These are phyloP conservation scores for Coronaproctus castanopsis DNA, from an alignment of 2,888 invertebrate species.

Conservation along the genomic window DNA sequence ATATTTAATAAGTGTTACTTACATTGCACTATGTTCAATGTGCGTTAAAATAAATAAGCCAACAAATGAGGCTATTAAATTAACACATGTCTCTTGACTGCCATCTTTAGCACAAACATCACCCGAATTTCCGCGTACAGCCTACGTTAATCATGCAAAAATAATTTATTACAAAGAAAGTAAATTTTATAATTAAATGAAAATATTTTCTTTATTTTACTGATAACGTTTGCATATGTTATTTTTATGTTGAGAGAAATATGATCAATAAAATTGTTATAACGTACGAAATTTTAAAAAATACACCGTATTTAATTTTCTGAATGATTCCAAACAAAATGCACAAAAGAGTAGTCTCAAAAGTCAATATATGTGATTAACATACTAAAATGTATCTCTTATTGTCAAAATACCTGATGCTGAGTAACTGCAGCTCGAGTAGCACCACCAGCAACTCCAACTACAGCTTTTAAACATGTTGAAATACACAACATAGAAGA, in stretches of 20 bases:
- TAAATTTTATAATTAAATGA: not conserved
- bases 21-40: slow-evolving; percentile 35
- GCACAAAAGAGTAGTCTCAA: no score
- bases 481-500: slow-evolving; percentile 27
- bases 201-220: no score
- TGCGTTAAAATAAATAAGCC: slow-evolving; percentile 53
- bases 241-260: no score
- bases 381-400: no score
- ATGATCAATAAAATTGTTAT: no score
- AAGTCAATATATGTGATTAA: no score
- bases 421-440: slow-evolving; percentile 82
- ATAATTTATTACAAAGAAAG: not conserved
- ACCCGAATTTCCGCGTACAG: slow-evolving; percentile 69
- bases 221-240: no score
- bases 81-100: slow-evolving; percentile 91
- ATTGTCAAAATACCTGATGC: slow-evolving; percentile 54
- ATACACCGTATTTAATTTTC: no score
- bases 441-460: slow-evolving; percentile 71
- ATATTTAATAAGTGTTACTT: no score
- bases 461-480: slow-evolving; percentile 45
- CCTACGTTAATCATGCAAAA: slow-evolving; percentile 35
- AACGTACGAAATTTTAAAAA: no score
- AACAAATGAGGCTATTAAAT: slow-evolving; percentile 60
- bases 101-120: slow-evolving; percentile 89
- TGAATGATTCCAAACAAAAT: no score